A percentile compares a stretch with the other conserved stretches of the same genome.
Conservation (phyloP, 2,888 invertebrate genomes). For the Lasioglossum villosulum region DNA sequence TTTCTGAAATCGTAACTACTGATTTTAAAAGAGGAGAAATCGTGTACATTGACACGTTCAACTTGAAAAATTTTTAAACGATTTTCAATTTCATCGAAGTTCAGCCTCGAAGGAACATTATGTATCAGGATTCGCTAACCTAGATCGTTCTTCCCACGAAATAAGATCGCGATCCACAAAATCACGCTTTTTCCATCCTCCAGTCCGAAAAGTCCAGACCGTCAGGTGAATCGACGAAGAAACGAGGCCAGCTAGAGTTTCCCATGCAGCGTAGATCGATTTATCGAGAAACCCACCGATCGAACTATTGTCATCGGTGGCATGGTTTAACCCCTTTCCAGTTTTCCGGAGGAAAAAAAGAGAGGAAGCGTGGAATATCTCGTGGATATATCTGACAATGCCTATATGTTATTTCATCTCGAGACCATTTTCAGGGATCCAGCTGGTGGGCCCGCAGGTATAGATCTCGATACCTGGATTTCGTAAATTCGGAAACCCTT, state of each 20-base stretch:
- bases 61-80: no score
- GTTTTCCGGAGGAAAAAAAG: conserved; percentile 55
- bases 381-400: conserved; percentile 49
- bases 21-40: no score
- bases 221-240: conserved; percentile 44
- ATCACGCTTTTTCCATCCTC: neutral
- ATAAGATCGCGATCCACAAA: neutral
- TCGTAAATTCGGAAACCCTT: conserved; percentile 69
- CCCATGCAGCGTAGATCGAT: conserved; percentile 49
- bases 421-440: conserved; percentile 24
- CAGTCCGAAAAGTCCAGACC: neutral
- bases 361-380: conserved; percentile 45
- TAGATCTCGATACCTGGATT: conserved; percentile 55
- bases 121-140: neutral
- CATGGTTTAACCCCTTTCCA: conserved; percentile 69
- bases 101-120: neutral
- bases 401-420: conserved; percentile 70
- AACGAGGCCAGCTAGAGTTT: conserved; percentile 46
- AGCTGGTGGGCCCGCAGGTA: conserved; percentile 57
- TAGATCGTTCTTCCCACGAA: conserved; percentile 13
- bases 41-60: no score
- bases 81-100: no score
- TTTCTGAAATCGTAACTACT: neutral
- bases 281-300: conserved; percentile 43
- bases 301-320: conserved; percentile 45